Evolutionary conservation across 1,140 invertebrate species (phyloP), one percentile per base, ranked within the genome.

Genomic region (Carposina sasakii): DNA sequence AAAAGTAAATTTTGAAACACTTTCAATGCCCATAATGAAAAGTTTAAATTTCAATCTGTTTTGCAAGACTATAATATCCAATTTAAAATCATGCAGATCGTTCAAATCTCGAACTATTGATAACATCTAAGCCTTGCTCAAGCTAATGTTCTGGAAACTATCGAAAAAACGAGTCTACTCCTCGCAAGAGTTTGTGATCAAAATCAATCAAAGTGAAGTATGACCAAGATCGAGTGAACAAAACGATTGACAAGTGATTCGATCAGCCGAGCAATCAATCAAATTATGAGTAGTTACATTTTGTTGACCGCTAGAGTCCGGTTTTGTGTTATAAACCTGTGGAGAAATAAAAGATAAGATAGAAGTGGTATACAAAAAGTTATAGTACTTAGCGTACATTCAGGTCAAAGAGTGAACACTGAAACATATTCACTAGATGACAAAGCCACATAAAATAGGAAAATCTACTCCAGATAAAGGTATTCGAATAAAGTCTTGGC

Each of bases 241-340:
- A n/a, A 60, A 64, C 66, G 63, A 71, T 63, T 71, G 63, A 81
- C 60, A 71, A 76, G 70, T 81, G 75, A 78, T 66, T 73, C 48
- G 63, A 67, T 73, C 67, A 77, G 76, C 69, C 64, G 78, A 78
- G 67, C 68, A 77, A 67, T 70, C 64, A 76, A 66, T 63, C 60
- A 68, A 66, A 61, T 62, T 55, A 70, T 71, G 56, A 78, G 70
- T 85, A 86, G 75, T 86, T 86, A 86, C 85, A 83, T 84, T 85
- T 79, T 74, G 78, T 78, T 85, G 85, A 78, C 82, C 85, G 76
- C 73, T 85, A 75, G 85, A 75, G 61, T 86, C 85, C 82, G 81
- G 68, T 85, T 86, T 85, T 81, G 83, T 82, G 78, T 85, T 85
- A 86, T 85, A 86, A 77, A 86, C 85, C 85, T 86, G 85, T 74